These are phyloP conservation scores for Habropoda laboriosa DNA, from an alignment of 1,140 invertebrate genomes.

Conservation along the genomic window DNA sequence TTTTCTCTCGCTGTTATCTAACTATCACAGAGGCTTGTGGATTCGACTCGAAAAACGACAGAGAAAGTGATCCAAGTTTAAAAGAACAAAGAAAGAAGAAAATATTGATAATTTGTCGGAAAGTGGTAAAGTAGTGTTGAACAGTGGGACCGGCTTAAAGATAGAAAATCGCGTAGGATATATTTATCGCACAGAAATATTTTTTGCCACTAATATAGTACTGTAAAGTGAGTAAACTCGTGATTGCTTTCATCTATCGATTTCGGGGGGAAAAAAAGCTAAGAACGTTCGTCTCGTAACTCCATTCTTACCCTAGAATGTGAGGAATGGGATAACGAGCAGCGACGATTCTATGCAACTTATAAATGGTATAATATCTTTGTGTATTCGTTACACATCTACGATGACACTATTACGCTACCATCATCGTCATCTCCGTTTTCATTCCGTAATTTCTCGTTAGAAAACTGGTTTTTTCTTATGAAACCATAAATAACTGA, in stretches of 20 bases:
- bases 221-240: neutral
- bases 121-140: conserved; percentile 14
- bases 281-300: neutral
- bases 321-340: neutral
- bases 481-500: neutral
- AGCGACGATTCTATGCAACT: neutral
- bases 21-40: conserved; percentile 27
- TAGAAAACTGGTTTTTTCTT: neutral
- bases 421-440: neutral
- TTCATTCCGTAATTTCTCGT: neutral
- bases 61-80: neutral
- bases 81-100: too few relatives aligned
- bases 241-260: conserved; percentile 2
- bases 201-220: neutral
- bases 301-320: neutral
- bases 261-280: neutral
- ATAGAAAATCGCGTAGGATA: conserved; percentile 13
- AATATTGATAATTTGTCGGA: neutral
- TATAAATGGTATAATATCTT: neutral
- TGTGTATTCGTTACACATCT: neutral
- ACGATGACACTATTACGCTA: neutral
- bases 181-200: neutral
- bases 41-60: conserved; percentile 1
- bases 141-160: neutral
- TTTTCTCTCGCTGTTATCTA: neutral